Base-by-base conservation (phyloP, 2,113 vertebrate genomes). In the Gambusia holbrooki region DNA sequence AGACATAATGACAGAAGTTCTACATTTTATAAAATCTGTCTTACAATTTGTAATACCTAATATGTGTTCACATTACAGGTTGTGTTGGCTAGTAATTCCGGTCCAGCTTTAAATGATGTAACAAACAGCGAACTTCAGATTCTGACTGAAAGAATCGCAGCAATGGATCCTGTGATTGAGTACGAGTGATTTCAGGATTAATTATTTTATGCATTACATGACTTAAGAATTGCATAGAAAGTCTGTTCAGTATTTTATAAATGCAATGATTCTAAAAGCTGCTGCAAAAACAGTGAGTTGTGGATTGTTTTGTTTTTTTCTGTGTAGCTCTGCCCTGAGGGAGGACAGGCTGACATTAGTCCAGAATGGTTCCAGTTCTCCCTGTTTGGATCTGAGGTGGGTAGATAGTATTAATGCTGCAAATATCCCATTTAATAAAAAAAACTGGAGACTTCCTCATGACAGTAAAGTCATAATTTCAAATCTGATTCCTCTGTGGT, bases 311-410 rank as follows among this genome's bases (percentile, higher is more conserved):
- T n/a, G n/a, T n/a, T 5, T 81, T 30, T 32, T 69, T 29, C 74
- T 66, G 22, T 73, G 3, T 74, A 99, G 98, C 45, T 89, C 94
- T 0, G 97, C 94, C 0, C 91, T 99, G 71, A 93, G 35, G 51
- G 96, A 97, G 0, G 96, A 97, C 87, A 93, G 94, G 87, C 73
- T 99, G 79, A 93, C 94, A 2, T 75, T 99, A 86, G 95, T 97
- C 29, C 98, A 98, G 93, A 99, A 96, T 0, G 98, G 98, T 2
- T 99, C 97, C 37, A 99, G 98, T 83, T 99, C 98, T 2, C 98
- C 98, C 0, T 99, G 98, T 85, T 89, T 99, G 35, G 98, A 99
- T 86, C 92, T 99, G 27, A 99, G 98, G 98, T 99, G 89, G 65
- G 91, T 35, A 22, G 51, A 22, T 48, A 5, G 1, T 5, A 48